A percentile compares a stretch with the other conserved stretches of the same genome.
These are phyloP conservation scores for Promerops cafer DNA, from an alignment of 2,113 vertebrate genomes.

Conservation along the genomic window DNA sequence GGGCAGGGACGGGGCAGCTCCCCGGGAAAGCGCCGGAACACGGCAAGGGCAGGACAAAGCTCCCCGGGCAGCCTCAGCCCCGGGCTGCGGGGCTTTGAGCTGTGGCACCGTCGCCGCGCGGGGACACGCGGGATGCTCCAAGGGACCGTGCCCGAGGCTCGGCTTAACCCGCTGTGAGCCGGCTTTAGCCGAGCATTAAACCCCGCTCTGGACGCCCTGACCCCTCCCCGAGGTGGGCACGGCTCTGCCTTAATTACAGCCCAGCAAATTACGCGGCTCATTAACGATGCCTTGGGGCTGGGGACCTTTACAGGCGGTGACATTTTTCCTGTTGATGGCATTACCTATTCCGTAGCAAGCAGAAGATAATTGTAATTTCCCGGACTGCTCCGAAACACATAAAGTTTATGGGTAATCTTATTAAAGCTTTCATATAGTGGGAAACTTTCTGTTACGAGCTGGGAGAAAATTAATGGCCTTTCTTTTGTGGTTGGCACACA, in stretches of 20 bases:
- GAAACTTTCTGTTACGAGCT: not conserved
- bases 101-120: not conserved
- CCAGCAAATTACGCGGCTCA: fast-evolving
- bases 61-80: fast-evolving
- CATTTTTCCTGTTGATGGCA: not conserved
- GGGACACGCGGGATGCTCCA: not conserved
- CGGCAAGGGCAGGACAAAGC: fast-evolving
- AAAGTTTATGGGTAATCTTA: not conserved
- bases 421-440: not conserved
- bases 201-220: not conserved
- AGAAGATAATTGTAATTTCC: constrained; percentile 11
- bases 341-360: not conserved
- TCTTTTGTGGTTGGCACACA: not conserved
- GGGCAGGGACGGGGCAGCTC: not conserved
- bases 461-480: not conserved
- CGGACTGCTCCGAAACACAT: not conserved
- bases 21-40: not conserved
- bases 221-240: not conserved
- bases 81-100: not conserved
- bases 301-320: not conserved
- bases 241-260: not conserved
- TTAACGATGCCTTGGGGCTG: not conserved
- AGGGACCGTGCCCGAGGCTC: fast-evolving
- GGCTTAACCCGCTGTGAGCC: fast-evolving
- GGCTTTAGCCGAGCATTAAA: not conserved